Evolutionary conservation across 37 sponge, comb jelly and placozoan species (phyloP).

Genomic region (Eunapius fragilis): DNA sequence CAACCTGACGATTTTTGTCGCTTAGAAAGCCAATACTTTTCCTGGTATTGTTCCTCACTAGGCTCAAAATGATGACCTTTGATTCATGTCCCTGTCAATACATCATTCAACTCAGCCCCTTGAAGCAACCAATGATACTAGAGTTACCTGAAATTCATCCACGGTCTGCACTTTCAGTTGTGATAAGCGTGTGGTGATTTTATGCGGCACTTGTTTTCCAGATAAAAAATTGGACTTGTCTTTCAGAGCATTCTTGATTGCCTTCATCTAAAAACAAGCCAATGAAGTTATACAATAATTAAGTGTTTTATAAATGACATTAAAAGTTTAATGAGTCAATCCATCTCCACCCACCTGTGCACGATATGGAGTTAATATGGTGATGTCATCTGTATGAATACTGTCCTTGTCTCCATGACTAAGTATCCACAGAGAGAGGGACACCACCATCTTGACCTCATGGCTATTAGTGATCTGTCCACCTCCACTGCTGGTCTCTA

Average conservation of each 20-base stretch:
- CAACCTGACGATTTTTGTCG: conserved; percentile 23
- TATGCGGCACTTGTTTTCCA: neutral
- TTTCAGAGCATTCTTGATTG: conserved; percentile 26
- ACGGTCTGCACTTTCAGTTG: conserved; percentile 26
- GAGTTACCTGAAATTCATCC: conserved; percentile 44
- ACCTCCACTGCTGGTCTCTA: neutral
- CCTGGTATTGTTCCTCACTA: conserved; percentile 35
- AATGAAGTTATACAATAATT: too few relatives aligned
- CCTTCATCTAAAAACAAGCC: conserved; percentile 5
- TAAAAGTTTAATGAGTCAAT: neutral
- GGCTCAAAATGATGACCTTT: conserved; percentile 45
- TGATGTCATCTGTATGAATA: neutral
- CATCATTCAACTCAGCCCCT: neutral
- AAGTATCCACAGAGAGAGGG: conserved; percentile 27
- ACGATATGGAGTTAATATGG: conserved; percentile 41
- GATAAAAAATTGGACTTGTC: neutral
- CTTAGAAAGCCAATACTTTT: conserved; percentile 35
- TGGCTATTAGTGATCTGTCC: neutral
- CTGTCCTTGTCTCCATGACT: neutral
- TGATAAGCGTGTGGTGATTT: neutral
- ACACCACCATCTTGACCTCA: conserved; percentile 37
- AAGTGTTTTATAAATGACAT: neutral
- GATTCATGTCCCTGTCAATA: conserved; percentile 40
- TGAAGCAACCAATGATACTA: neutral
- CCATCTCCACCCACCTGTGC: conserved; percentile 17